Conservation (phyloP, 2,797 vertebrate genomes). For the Cyprinodon diabolis region DNA sequence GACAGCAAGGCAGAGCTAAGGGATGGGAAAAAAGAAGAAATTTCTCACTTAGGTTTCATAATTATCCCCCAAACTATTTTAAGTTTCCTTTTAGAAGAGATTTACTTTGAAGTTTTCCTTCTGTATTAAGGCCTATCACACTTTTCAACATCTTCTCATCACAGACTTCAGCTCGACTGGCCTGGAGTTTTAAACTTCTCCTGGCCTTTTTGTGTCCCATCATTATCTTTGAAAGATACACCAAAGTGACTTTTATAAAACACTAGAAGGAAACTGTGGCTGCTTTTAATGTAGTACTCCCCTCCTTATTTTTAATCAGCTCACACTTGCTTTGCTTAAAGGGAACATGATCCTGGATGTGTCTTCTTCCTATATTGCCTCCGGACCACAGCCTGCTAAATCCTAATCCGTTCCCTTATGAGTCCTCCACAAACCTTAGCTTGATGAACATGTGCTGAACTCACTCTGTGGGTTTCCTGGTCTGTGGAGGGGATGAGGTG, state of each 20-base stretch:
- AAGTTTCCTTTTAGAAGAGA: slow-evolving; percentile 23
- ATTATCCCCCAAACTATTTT: slow-evolving; percentile 64
- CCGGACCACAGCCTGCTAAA: slow-evolving; percentile 51
- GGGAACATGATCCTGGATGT: slow-evolving; percentile 50
- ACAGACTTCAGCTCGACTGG: slow-evolving; percentile 48
- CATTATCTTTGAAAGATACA: slow-evolving; percentile 65
- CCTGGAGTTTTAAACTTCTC: slow-evolving; percentile 63
- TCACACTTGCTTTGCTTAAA: slow-evolving; percentile 52
- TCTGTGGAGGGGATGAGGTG: slow-evolving; percentile 33
- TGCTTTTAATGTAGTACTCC: slow-evolving; percentile 48
- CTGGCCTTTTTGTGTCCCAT: slow-evolving; percentile 50
- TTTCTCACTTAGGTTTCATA: slow-evolving; percentile 60
- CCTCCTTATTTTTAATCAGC: slow-evolving; percentile 57
- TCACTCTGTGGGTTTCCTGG: slow-evolving; percentile 36
- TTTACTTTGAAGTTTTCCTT: slow-evolving; percentile 66
- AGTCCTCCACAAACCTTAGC: slow-evolving; percentile 56
- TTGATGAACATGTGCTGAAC: slow-evolving; percentile 68
- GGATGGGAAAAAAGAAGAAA: slow-evolving; percentile 62
- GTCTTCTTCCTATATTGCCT: slow-evolving; percentile 41
- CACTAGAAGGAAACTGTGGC: slow-evolving; percentile 43
- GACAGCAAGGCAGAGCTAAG: slow-evolving; percentile 72
- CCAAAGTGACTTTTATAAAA: slow-evolving; percentile 64
- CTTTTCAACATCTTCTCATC: slow-evolving; percentile 38
- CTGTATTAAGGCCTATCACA: slow-evolving; percentile 63
- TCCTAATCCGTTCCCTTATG: slow-evolving; percentile 67